Conservation (phyloP, 2,888 invertebrate species). For the Ypsolopha scabrella region DNA sequence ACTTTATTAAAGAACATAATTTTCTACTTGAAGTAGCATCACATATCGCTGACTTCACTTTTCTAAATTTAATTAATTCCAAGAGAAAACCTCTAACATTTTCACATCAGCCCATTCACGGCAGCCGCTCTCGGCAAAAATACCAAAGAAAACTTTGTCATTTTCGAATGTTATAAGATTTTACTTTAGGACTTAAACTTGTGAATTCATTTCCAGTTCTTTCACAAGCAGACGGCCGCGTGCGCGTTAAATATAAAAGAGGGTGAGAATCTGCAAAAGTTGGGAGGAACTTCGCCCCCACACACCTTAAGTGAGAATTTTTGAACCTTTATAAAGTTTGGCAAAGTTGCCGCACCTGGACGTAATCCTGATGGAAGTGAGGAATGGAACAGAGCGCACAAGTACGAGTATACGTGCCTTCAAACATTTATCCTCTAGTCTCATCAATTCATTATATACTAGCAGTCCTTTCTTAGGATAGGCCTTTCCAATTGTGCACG, state of each 20-base stretch:
- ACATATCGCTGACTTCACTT: no score
- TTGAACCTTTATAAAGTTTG: constrained; percentile 1
- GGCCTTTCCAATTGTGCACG: no score
- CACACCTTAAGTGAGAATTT: constrained; percentile 3
- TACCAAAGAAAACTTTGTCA: background rate
- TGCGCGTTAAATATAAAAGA: constrained; percentile 5
- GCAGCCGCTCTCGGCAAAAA: background rate
- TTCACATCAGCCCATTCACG: no score
- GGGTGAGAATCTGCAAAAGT: constrained; percentile 1
- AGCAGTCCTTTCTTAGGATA: no score
- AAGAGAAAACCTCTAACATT: no score
- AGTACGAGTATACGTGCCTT: background rate
- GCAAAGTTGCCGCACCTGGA: background rate
- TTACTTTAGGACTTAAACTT: background rate
- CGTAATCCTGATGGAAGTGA: background rate
- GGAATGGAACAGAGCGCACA: background rate
- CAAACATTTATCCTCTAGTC: background rate
- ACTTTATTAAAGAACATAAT: no score
- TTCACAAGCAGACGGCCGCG: constrained; percentile 1
- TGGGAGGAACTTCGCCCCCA: background rate
- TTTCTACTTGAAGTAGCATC: no score
- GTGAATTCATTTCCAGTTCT: background rate
- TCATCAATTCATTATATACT: no score
- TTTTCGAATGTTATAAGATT: constrained; percentile 3
- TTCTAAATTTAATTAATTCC: no score